A percentile compares a stretch with the other conserved stretches of the same genome.
These are phyloP conservation scores for Venturia canescens DNA, from an alignment of 1,140 invertebrate genomes.

Conservation along the genomic window DNA sequence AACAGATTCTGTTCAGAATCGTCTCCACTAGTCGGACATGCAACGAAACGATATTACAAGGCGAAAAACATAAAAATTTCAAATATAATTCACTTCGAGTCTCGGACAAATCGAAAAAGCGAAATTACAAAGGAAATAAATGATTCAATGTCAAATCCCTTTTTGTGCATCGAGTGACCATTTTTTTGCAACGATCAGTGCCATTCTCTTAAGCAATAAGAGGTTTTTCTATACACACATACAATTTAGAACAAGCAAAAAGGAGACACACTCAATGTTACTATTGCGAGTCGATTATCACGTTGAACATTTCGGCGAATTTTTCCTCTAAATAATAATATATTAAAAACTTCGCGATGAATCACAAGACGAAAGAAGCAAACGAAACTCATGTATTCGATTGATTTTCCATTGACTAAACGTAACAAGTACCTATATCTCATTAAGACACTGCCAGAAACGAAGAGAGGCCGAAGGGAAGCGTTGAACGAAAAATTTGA, in stretches of 20 bases:
- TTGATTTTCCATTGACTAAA: no score
- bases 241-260: conserved; percentile 48
- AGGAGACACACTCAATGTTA: conserved; percentile 50
- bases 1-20: conserved; percentile 59
- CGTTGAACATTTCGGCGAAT: conserved; percentile 54
- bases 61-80: not conserved
- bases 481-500: no score
- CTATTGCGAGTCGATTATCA: conserved; percentile 42
- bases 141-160: not conserved
- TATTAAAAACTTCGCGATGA: no score
- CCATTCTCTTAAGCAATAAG: conserved; percentile 76
- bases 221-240: conserved; percentile 35
- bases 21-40: conserved; percentile 24
- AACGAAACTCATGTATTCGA: no score
- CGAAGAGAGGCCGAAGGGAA: not conserved
- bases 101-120: not conserved
- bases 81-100: not conserved
- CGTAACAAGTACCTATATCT: no score
- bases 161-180: no score
- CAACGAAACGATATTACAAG: conserved; percentile 6
- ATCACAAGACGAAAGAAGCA: no score
- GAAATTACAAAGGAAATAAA: not conserved
- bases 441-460: conserved; percentile 8
- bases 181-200: conserved; percentile 69
- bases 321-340: conserved; percentile 2